Conservation (phyloP, 2,888 invertebrate species). For the Cryptophagus acutangulus region DNA sequence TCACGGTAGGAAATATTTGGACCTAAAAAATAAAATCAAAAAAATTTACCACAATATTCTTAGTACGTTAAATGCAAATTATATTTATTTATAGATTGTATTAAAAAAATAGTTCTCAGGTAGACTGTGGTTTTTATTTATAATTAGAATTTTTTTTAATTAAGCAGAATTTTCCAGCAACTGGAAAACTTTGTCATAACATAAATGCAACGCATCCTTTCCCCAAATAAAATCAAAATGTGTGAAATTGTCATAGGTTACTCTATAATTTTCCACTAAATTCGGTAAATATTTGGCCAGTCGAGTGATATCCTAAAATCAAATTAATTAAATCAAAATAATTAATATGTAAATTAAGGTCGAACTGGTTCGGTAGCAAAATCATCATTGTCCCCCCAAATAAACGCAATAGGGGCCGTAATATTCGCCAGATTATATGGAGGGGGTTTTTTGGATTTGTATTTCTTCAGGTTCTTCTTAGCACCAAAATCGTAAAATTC, state of each 20-base stretch:
- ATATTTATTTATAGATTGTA: too few relatives aligned
- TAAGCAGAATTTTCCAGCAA: too few relatives aligned
- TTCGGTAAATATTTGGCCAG: slow-evolving; percentile 52
- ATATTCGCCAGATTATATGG: slow-evolving; percentile 52
- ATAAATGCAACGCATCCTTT: slow-evolving; percentile 41
- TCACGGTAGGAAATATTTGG: too few relatives aligned
- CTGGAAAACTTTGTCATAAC: slow-evolving; percentile 41
- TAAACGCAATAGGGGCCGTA: slow-evolving; percentile 54
- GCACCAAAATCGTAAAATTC: slow-evolving; percentile 48
- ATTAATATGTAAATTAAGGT: slow-evolving; percentile 40
- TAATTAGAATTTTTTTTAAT: too few relatives aligned
- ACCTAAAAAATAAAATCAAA: too few relatives aligned
- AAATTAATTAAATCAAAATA: slow-evolving; percentile 9
- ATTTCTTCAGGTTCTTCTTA: slow-evolving; percentile 49
- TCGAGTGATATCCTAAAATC: slow-evolving; percentile 52
- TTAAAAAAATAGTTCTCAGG: too few relatives aligned
- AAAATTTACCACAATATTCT: too few relatives aligned
- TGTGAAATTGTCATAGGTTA: slow-evolving; percentile 40
- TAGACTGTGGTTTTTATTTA: too few relatives aligned
- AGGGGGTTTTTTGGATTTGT: slow-evolving; percentile 52
- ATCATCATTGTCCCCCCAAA: slow-evolving; percentile 61
- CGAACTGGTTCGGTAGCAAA: slow-evolving; percentile 47
- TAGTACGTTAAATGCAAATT: too few relatives aligned
- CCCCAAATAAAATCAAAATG: slow-evolving; percentile 54
- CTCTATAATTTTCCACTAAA: slow-evolving; percentile 31